Evolutionary conservation across 2,113 vertebrate species (phyloP), one percentile per base, ranked within the genome.

Genomic region (human): DNA sequence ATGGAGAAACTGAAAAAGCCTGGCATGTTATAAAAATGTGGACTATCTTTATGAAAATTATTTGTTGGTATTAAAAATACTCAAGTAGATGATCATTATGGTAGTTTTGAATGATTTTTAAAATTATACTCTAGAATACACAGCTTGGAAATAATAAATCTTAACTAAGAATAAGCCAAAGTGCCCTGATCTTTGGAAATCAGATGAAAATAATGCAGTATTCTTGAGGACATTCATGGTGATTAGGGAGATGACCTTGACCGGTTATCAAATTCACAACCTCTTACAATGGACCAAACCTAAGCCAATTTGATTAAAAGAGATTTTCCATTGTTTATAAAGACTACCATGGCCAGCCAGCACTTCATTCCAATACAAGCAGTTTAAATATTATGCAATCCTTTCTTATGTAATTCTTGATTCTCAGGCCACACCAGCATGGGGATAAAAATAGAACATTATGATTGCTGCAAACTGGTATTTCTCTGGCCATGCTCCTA

Each of bases 291-390:
- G 66, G 50, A 72, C 35, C 79, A 79, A 43, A 48, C 10, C 84
- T 68, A 92, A 94, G 85, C 73, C 82, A 96, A 87, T 55, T 95
- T 6, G 52, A 89, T 83, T 93, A 93, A 90, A 93, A 66, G 61
- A 89, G 45, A 96, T 87, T 97, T 98, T 95, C 89, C 70, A 59
- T 92, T 97, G 70, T 96, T 97, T 92, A 93, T 40, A 59, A 93
- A 84, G 83, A 89, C 17, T 64, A 64, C 59, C 17, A 48, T 17
- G 78, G 72, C 45, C 70, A 97, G 72, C 35, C 78, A 96, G 66
- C 32, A 88, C 22, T 97, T n/a, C 84, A 52, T 90, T 97, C 89
- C 87, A 96, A 61, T 70, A 89, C 16, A 93, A 97, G 68, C 66
- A 92, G 32, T 84, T 97, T 93, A 22, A 95, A 89, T 70, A 84